phyloP scores from a whole-genome alignment of 2,888 invertebrate species.

The Erpobdella octoculata region DNA sequence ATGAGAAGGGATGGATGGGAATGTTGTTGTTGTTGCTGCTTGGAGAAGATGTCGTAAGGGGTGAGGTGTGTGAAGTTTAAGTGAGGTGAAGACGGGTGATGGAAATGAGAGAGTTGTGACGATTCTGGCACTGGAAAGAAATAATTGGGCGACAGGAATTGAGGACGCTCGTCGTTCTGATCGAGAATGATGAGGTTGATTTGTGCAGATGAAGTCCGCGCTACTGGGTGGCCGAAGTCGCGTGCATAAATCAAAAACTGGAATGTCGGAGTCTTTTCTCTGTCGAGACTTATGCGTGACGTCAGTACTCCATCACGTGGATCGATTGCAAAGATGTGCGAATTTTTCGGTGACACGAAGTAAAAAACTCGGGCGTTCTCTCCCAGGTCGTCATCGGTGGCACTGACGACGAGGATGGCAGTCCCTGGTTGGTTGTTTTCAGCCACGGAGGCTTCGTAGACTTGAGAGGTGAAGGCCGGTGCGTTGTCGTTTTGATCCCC shows the following conservation, averaged over 20 bases:
- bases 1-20: background rate
- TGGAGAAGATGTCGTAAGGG: background rate
- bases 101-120: background rate
- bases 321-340: background rate
- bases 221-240: background rate
- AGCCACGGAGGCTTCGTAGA: conserved; percentile 22
- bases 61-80: too few relatives aligned
- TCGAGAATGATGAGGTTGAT: background rate
- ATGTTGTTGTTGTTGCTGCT: background rate
- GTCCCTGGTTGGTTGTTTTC: conserved; percentile 22
- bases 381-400: conserved; percentile 21
- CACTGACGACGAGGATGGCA: conserved; percentile 14
- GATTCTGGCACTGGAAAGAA: background rate
- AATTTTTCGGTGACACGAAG: background rate
- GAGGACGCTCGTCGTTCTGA: background rate
- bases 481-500: conserved; percentile 28
- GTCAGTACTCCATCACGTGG: background rate
- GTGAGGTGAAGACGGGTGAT: background rate
- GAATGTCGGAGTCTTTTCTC: background rate
- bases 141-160: background rate
- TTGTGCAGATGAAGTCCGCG: background rate
- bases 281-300: background rate
- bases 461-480: conserved; percentile 20
- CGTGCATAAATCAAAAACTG: background rate
- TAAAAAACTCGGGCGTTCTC: background rate